These are phyloP conservation scores for Hirtodrosophila trivittata DNA, from an alignment of 2,888 invertebrate genomes.

Conservation along the genomic window DNA sequence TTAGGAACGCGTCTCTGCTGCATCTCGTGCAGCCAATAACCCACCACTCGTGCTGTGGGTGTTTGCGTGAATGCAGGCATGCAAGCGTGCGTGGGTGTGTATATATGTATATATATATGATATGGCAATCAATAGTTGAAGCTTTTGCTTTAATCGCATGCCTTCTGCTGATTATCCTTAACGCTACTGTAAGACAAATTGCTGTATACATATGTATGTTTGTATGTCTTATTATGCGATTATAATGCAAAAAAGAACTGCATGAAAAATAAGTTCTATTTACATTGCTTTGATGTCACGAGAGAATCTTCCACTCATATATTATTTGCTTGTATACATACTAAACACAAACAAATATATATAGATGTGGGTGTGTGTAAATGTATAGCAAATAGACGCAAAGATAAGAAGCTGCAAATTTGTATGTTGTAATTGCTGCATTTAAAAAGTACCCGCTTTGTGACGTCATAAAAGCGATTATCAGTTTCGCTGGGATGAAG, in stretches of 20 bases:
- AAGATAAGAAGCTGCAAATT: slow-evolving; percentile 14
- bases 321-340: neutral
- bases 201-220: neutral
- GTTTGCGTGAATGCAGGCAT: neutral
- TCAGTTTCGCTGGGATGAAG: slow-evolving; percentile 31
- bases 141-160: neutral
- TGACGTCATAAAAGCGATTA: slow-evolving; percentile 45
- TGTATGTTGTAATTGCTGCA: slow-evolving; percentile 18
- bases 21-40: slow-evolving; percentile 62
- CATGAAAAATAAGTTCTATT: too few species aligned
- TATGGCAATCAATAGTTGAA: slow-evolving; percentile 7
- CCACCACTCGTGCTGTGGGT: slow-evolving; percentile 41
- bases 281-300: too few species aligned
- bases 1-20: slow-evolving; percentile 37
- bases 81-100: neutral
- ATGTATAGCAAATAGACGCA: neutral
- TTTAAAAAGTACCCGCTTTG: neutral
- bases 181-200: slow-evolving; percentile 5
- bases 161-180: too few species aligned
- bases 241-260: too few species aligned
- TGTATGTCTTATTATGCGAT: too few species aligned
- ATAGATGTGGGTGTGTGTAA: neutral
- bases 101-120: neutral
- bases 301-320: neutral
- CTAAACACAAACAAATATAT: neutral